Base-by-base conservation (phyloP, 2,797 vertebrate genomes). In the Chromis chromis region DNA sequence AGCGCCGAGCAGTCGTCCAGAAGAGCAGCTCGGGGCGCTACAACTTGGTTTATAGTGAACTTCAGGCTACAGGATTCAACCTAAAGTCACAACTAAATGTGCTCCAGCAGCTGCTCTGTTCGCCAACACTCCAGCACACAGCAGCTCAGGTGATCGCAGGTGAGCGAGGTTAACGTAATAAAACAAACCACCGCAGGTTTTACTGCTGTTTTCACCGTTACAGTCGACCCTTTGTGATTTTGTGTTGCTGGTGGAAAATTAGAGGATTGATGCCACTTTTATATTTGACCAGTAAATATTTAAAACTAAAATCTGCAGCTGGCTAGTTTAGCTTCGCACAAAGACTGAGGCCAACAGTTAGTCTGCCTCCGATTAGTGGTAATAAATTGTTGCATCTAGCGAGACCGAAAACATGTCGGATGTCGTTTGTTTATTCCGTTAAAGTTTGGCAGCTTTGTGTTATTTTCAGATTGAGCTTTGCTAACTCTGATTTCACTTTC, bases 11-110 rank as follows among this genome's bases (percentile, higher is more conserved):
- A 8, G 21, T 46, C 5, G 6, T 24, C 21, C 17, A 3, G 61
- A 72, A 57, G 24, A 3, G 16, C 42, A 44, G 14, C 46, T 48
- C 19, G 17, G 44, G 8, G 44, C 44, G 58, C 55, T 62, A 22
- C 27, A 70, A 74, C 77, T 69, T 67, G 63, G 46, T 78, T 58
- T 61, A 49, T 31, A 25, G 65, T 25, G 70, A 65, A 36, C 55
- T 24, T 54, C 42, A 66, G 48, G 67, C 21, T 31, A 57, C 24
- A 62, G 48, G 46, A 69, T 40, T 68, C 54, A 31, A 2, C 36
- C 71, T 8, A 14, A 69, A 5, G 39, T 77, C 68, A 66, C 39
- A 19, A 73, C 24, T 10, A 27, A 19, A 57, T 49, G 21, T 17
- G 60, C 60, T 65, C 27, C 25, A 36, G 25, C 22, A 46, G 40